Evolutionary conservation across 2,797 vertebrate genomes (phyloP), one percentile per base, ranked within the genome.

Genomic region (Smutsia gigantea): DNA sequence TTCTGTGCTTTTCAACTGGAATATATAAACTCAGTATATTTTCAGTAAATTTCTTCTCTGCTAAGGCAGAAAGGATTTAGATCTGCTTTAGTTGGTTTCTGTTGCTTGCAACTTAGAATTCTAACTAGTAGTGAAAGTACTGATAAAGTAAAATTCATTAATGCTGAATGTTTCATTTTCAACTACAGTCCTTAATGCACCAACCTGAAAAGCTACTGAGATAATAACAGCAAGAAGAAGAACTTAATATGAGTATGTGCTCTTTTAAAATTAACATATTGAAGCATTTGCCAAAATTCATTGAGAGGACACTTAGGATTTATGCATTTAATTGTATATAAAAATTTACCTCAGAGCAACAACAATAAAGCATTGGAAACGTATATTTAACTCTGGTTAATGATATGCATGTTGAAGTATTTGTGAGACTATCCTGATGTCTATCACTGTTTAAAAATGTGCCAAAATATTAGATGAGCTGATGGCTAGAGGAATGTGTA

Each of bases 261-360:
- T 25, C 11, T 87, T 87, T 87, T 66, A 78, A 92, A 85, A 75
- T n/a, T 57, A 90, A 71, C 13, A 77, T 34, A 21, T 53, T 81
- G 8, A 89, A 61, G 61, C 2, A 53, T 82, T 87, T 96, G 31
- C 87, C 82, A 93, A 46, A 64, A 93, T 91, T 75, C 14, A 87
- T 4, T 94, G 46, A 81, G 81, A 96, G 46, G 3, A 53, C 21
- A 39, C 7, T 96, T 29, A 74, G 37, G 12, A 59, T 72, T 51
- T 85, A 74, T 53, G 25, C 14, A 89, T 93, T 74, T n/a, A 46
- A 81, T 13, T 63, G 1, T 53, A 61, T 72, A 69, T 49, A n/a
- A 31, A 87, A 78, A 23, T 84, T 87, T 72, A 78, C 11, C n/a
- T 87, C n/a, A 83, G 87, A 75, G 37, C 8, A 90, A 27, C 4